phyloP scores from a whole-genome alignment of 2,888 invertebrate species.

The Chloroclysta siterata region DNA sequence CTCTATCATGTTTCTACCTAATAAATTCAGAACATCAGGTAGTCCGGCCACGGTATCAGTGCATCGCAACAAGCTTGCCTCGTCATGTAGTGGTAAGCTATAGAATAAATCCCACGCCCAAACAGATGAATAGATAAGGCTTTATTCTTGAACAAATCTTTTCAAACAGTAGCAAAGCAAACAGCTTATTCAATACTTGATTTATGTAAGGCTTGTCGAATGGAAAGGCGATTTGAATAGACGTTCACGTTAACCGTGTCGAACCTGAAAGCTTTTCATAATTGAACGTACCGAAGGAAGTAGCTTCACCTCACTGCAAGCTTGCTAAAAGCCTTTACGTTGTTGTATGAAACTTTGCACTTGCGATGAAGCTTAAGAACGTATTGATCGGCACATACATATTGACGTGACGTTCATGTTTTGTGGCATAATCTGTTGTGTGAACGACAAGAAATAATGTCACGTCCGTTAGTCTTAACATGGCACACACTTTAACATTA shows the following conservation, averaged over 20 bases:
- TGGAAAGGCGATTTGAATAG: slow-evolving; percentile 78
- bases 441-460: slow-evolving; percentile 9
- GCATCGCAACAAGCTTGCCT: slow-evolving; percentile 38
- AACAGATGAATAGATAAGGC: slow-evolving; percentile 31
- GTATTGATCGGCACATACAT: slow-evolving; percentile 46
- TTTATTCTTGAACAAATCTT: slow-evolving; percentile 51
- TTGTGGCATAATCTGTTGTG: slow-evolving; percentile 35
- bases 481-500: background rate
- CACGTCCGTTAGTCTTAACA: background rate
- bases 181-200: slow-evolving; percentile 74
- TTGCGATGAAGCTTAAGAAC: slow-evolving; percentile 51
- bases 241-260: slow-evolving; percentile 68
- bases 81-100: slow-evolving; percentile 36
- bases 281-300: slow-evolving; percentile 63
- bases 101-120: slow-evolving; percentile 29
- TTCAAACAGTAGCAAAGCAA: slow-evolving; percentile 53
- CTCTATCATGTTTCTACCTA: slow-evolving; percentile 42
- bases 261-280: slow-evolving; percentile 81
- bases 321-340: slow-evolving; percentile 65
- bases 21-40: slow-evolving; percentile 40
- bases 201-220: slow-evolving; percentile 72
- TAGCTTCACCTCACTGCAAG: slow-evolving; percentile 67
- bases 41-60: slow-evolving; percentile 38
- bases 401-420: slow-evolving; percentile 42
- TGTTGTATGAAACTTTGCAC: slow-evolving; percentile 69